Percentiles rank a stretch among this genome's conserved stretches.
These are phyloP conservation scores for Calonectris borealis DNA, from an alignment of 2,113 vertebrate species.

Conservation along the genomic window DNA sequence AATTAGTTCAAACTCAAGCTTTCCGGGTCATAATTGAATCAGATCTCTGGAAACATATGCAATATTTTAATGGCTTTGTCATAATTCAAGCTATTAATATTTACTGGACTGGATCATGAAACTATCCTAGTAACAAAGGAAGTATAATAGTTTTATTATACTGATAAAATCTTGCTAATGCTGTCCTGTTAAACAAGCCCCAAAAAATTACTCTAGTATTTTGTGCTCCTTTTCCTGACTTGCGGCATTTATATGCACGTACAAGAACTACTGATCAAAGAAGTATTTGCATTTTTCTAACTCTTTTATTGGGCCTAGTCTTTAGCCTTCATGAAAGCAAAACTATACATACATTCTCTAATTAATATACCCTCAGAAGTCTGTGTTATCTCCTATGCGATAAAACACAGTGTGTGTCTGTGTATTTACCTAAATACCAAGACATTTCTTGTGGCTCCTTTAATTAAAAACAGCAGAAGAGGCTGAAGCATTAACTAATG, in stretches of 20 bases:
- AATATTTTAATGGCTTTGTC: constrained; percentile 18
- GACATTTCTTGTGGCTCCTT: neutral
- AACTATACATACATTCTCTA: neutral
- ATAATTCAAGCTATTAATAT: constrained; percentile 37
- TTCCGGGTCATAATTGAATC: constrained; percentile 16
- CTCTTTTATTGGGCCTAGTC: neutral
- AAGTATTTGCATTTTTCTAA: neutral
- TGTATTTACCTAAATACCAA: neutral
- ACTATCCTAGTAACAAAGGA: neutral
- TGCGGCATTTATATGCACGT: neutral
- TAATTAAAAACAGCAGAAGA: neutral
- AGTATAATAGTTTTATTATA: neutral
- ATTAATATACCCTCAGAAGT: neutral
- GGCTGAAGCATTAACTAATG: neutral
- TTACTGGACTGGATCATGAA: constrained; percentile 10
- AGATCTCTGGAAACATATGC: constrained; percentile 24
- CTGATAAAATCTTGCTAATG: neutral
- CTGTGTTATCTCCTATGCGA: neutral
- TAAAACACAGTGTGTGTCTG: neutral
- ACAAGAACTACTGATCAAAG: neutral
- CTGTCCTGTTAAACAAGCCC: neutral
- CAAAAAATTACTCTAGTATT: neutral
- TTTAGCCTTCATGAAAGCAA: neutral
- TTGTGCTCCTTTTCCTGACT: neutral
- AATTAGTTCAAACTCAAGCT: constrained; percentile 42